Conservation (phyloP, 2,888 invertebrate genomes). For the Pseudococcus viburni region DNA sequence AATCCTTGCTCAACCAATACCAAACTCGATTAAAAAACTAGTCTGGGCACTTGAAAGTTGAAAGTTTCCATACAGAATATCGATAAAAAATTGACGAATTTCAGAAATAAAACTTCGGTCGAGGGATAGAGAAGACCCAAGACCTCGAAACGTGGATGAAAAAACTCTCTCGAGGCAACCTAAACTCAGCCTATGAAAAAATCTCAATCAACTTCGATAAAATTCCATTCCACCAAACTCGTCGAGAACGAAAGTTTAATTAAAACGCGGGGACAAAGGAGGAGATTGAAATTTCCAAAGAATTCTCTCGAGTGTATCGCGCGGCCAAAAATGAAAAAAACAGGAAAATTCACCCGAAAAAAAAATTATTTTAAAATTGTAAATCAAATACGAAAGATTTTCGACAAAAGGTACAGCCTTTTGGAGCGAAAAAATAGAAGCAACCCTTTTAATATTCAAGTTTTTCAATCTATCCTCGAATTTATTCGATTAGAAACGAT, state of each 20-base stretch:
- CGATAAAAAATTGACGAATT: no score
- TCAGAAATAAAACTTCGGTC: no score
- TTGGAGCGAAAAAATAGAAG: not conserved
- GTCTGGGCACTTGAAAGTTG: no score
- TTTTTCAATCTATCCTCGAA: not conserved
- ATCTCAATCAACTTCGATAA: conserved; percentile 3
- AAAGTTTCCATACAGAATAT: no score
- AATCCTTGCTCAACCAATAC: no score
- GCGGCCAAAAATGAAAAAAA: not conserved
- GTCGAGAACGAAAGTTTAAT: conserved; percentile 9
- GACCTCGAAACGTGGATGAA: not conserved
- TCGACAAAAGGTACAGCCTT: no score
- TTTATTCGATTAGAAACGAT: not conserved
- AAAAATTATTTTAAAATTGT: not conserved
- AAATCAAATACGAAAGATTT: no score
- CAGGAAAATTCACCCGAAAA: not conserved
- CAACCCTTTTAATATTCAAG: not conserved
- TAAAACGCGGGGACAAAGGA: not conserved
- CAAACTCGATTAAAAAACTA: no score
- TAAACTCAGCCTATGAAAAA: not conserved
- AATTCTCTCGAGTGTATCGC: not conserved
- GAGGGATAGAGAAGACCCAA: not conserved
- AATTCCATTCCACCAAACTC: not conserved
- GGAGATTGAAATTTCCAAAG: not conserved
- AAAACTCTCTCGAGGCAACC: not conserved